phyloP scores from a whole-genome alignment of 2,113 vertebrate species.

The Ginglymostoma cirratum region DNA sequence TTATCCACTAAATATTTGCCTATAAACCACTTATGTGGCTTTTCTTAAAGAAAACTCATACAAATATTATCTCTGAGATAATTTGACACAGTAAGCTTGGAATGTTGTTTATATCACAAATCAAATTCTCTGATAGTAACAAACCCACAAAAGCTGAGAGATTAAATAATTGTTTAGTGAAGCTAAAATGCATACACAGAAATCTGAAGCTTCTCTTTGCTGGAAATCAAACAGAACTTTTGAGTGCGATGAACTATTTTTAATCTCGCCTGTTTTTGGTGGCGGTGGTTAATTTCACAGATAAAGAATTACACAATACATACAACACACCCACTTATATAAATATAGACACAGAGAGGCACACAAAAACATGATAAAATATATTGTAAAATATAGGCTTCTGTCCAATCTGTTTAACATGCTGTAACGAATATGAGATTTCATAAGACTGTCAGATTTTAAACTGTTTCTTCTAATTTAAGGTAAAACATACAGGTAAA shows the following conservation, averaged over 20 bases:
- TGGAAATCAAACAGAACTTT: background rate
- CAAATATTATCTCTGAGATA: background rate
- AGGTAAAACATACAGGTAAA: too few relatives aligned
- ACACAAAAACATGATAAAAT: background rate
- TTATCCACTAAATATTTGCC: background rate
- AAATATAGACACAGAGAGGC: background rate
- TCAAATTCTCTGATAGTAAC: background rate
- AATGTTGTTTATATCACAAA: background rate
- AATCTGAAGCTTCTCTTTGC: background rate
- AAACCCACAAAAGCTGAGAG: background rate
- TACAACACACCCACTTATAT: background rate
- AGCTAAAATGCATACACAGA: background rate
- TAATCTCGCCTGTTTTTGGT: background rate
- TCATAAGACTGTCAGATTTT: too few relatives aligned
- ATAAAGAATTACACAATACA: background rate
- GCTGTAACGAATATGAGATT: too few relatives aligned
- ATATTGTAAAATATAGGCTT: background rate
- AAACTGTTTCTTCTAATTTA: too few relatives aligned
- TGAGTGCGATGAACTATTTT: background rate
- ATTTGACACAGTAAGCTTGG: background rate
- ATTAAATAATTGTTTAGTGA: slow-evolving; percentile 13
- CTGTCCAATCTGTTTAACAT: background rate
- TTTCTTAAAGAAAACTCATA: background rate
- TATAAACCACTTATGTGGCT: background rate
- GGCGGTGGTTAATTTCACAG: background rate